Evolutionary conservation across 2,113 vertebrate genomes (phyloP), one percentile per base, ranked within the genome.

Genomic region (Vulpes vulpes): DNA sequence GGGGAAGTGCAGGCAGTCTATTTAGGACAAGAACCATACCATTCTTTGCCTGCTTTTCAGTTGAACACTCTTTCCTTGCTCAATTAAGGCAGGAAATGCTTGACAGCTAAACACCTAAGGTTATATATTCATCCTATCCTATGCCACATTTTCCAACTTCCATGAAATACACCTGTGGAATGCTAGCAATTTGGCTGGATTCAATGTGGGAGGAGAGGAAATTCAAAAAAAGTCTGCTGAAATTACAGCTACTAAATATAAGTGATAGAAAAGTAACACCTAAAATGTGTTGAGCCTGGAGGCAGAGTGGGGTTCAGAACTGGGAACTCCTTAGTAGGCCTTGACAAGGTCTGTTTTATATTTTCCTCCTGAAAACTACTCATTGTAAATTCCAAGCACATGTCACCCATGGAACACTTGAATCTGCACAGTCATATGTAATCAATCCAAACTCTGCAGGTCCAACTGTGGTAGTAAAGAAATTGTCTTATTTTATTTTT

Each of bases 191-290:
- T 22, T 83, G 43, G n/a, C 87, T n/a, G 64, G 80, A 65, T 25
- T 55, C 87, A 5, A 53, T 55, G 64, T 84, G 80, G 96, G 94
- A 92, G 81, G 92, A 93, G 83, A 84, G 80, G 91, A 92, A 83
- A 87, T 74, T 85, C 90, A 83, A 90, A 73, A 65, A 20, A 8
- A 95, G 84, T 51, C 25, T 94, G 59, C 19, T 55, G 79, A 94
- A 93, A 96, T 97, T 91, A 94, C 1, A 94, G 85, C 10, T 94
- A 65, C 91, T 94, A 94, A 97, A 95, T 96, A 71, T 91, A 95
- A 87, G 69, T 19, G 23, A 53, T 3, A 62, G 69, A 38, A 92
- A 88, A 85, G 43, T 94, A 88, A 90, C 8, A 89, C 25, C 65
- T 69, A 67, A 73, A 49, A 89, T 79, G 38, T 12, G 16, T 38